Evolutionary conservation across 1,140 invertebrate genomes (phyloP), one percentile per base, ranked within the genome.

Genomic region (Drosophila obscura): DNA sequence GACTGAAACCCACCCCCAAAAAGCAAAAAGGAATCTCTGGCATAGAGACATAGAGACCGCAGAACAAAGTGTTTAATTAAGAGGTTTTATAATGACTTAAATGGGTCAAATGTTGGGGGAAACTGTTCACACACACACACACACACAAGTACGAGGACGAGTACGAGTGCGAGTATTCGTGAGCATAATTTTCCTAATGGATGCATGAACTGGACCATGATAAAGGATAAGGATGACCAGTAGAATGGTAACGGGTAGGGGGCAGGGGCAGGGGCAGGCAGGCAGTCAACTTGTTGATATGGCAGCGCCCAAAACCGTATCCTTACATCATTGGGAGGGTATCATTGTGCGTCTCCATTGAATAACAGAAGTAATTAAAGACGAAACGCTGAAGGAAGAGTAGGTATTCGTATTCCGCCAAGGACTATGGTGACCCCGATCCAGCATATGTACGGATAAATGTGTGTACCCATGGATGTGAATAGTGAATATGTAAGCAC

Each of bases 141-240:
- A 35, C 31, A 35, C 9, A 35, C 31, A 4, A 19, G 19, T 19
- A 1, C 19, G 19, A 19, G 19, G 5, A 28, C 26, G 26, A 28
- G 26, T 6, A 28, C 9, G 11, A 13, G 35, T 11, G 8, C 9
- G 3, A 13, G 0, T 39, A 53, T 35, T 59, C 28, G 26, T 35
- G 26, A 61, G 57, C 67, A 63, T 83, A 74, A 85, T 84, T 80
- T 66, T 74, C 63, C 73, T 84, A 84, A 84, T 84, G 81, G 80
- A 65, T 45, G 48, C 58, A 31, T 9, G 53, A 39, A 51, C 1
- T 28, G 41, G 31, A 39, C 61, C 56, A 48, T 55, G 16, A 50
- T 39, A n/a, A 65, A 65, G 39, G 50, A 49, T 39, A 39, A 39
- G 35, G 35, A 39, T 39, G 35, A 39, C 35, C 35, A 39, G 35